These are phyloP conservation scores for Quadriops clusia DNA, from an alignment of 2,888 invertebrate species.

Conservation along the genomic window DNA sequence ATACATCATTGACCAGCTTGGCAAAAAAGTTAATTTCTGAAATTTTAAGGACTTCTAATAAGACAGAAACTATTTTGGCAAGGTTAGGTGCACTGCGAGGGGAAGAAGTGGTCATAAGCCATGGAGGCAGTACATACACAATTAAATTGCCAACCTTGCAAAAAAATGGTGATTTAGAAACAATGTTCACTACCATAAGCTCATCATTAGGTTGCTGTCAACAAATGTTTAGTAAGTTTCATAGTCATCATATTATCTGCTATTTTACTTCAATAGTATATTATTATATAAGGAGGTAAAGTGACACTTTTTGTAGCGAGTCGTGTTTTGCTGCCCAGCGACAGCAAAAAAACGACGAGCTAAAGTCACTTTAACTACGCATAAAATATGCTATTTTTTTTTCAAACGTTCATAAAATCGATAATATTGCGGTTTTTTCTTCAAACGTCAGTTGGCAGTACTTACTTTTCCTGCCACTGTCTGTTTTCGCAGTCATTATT, in stretches of 20 bases:
- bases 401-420: neutral
- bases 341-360: no score
- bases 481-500: no score
- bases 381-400: no score
- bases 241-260: no score
- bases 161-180: constrained; percentile 35
- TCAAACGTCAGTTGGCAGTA: no score
- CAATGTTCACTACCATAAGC: constrained; percentile 42
- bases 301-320: no score
- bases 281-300: no score
- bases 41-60: constrained; percentile 28
- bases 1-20: constrained; percentile 35
- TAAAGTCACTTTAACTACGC: no score
- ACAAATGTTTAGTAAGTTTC: constrained; percentile 41
- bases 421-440: no score
- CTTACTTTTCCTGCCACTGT: no score
- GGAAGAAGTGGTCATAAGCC: constrained; percentile 32
- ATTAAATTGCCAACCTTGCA: constrained; percentile 44
- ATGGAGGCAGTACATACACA: constrained; percentile 39
- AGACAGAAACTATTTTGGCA: constrained; percentile 31
- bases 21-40: constrained; percentile 31
- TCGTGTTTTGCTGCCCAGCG: no score
- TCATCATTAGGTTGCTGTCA: constrained; percentile 44
- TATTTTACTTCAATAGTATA: no score
- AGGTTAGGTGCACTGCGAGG: constrained; percentile 28